These are phyloP conservation scores for Sylvilagus bachmani DNA, from an alignment of 2,113 vertebrate genomes.

Conservation along the genomic window DNA sequence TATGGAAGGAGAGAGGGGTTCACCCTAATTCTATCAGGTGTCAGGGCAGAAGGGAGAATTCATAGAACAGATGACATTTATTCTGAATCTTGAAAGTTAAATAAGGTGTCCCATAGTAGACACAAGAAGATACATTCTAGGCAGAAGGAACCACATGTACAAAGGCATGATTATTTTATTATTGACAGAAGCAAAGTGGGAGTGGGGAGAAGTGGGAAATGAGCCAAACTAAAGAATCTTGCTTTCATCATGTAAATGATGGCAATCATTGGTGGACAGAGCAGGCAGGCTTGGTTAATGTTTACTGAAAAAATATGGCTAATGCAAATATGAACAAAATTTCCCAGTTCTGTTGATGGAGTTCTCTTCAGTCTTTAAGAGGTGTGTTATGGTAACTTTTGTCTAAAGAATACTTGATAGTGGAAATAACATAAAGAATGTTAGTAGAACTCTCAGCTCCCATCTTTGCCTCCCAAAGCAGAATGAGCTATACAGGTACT, in stretches of 20 bases:
- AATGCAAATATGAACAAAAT: slow-evolving; percentile 32
- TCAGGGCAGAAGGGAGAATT: not conserved
- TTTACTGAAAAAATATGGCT: not conserved
- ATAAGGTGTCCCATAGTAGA: not conserved
- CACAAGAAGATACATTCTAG: not conserved
- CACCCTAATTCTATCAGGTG: not conserved
- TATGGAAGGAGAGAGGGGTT: not conserved
- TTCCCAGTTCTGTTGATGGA: not conserved
- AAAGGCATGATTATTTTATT: not conserved
- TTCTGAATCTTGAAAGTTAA: not conserved
- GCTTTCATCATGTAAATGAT: not conserved
- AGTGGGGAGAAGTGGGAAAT: not conserved
- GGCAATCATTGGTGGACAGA: not conserved
- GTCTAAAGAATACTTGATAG: slow-evolving; percentile 8
- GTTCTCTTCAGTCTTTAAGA: not conserved
- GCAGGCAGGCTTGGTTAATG: not conserved
- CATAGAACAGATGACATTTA: not conserved
- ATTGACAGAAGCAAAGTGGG: not conserved
- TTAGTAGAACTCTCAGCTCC: not conserved
- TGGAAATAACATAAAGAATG: not conserved
- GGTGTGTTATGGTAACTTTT: slow-evolving; percentile 41
- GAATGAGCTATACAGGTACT: not conserved
- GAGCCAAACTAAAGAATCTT: not conserved
- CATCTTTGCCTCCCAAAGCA: not conserved
- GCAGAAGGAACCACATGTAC: not conserved